Base-by-base conservation (phyloP, 2,797 vertebrate species). In the Poecilia picta region DNA sequence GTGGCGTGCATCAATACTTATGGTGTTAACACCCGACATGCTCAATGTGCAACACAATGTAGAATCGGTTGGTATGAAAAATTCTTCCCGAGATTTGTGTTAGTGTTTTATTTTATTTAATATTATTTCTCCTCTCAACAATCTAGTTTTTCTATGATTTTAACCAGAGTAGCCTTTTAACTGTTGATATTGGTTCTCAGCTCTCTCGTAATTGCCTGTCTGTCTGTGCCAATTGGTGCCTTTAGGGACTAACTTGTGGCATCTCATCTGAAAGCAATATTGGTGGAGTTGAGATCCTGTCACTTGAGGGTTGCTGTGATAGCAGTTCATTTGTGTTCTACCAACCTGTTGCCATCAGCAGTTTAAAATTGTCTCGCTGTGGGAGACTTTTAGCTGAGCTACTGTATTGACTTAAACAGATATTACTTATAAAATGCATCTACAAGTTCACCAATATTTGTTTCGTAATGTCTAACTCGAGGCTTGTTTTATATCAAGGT, bases 231-330 rank as follows among this genome's bases (percentile, higher is more conserved):
- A 72, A 43, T 73, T 41, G 68, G 43, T 73, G 75, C 73, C 72
- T 43, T 68, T 79, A 25, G 59, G 81, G 64, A 84, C 43, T 16
- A 57, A 10, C 72, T 72, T 31, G 76, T 78, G 23, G 70, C 78
- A 72, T 82, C 71, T 83, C 28, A 15, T 31, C 83, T 90, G 72
- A 78, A 78, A 89, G 77, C 74, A 51, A 39, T 80, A 74, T 74
- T 33, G 76, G 68, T 80, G 77, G 41, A 75, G 75, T 75, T 80
- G 82, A 86, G 88, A 41, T 66, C 66, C 45, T 73, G 77, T 85
- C 62, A n/a, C 83, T 78, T 18, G 49, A 82, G 83, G 55, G 49
- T 66, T 80, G 36, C 73, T 83, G 8, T 78, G 41, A 81, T 31
- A 85, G 76, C 70, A 57, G 64, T 53, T 82, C n/a, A 73, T 77